Conservation (phyloP, 2,113 vertebrate species). For the Diglossa brunneiventris region DNA sequence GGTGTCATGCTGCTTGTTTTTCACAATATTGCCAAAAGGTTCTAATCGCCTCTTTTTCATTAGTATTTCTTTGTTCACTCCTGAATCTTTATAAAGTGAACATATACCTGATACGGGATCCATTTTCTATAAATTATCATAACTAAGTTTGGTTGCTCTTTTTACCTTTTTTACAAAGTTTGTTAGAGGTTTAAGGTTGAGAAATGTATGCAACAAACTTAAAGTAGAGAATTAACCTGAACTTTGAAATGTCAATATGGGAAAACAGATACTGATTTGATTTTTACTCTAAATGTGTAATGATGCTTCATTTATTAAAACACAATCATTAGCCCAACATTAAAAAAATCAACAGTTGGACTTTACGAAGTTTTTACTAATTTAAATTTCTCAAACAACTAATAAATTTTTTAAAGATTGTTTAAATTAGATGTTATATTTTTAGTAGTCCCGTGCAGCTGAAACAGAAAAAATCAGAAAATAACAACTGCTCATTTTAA, state of each 20-base stretch:
- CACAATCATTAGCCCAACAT: neutral
- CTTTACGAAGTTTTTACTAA: neutral
- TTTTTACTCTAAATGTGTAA: neutral
- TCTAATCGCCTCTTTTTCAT: neutral
- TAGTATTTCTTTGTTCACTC: neutral
- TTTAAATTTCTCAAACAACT: neutral
- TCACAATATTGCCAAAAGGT: neutral
- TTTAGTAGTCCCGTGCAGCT: neutral
- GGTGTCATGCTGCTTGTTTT: neutral
- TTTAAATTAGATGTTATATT: neutral
- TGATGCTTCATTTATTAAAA: neutral
- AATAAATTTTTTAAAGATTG: neutral
- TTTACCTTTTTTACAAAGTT: neutral
- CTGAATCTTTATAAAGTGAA: neutral
- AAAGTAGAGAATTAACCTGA: neutral
- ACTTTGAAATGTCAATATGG: neutral
- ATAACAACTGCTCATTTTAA: slow-evolving; percentile 60
- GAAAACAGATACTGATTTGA: neutral
- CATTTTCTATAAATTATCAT: neutral
- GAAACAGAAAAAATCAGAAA: slow-evolving; percentile 57
- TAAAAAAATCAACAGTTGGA: neutral
- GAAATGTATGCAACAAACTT: neutral
- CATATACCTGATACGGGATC: neutral
- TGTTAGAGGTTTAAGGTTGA: neutral
- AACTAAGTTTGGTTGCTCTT: neutral